These are phyloP conservation scores for Neosalanx taihuensis DNA, from an alignment of 2,797 vertebrate species.

Conservation along the genomic window DNA sequence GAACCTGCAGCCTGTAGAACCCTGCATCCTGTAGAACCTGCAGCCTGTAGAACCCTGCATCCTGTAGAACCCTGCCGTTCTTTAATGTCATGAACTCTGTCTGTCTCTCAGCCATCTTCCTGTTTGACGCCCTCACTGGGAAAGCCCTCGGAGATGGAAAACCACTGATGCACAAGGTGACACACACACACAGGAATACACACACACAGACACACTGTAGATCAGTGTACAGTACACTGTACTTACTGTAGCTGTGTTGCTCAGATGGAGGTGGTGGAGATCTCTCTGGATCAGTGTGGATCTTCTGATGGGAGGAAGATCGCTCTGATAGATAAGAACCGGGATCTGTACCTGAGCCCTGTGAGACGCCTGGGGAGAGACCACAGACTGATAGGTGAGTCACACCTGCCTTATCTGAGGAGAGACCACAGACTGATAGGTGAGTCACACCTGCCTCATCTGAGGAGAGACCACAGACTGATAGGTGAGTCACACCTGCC, in stretches of 20 bases:
- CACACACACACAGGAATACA: not conserved
- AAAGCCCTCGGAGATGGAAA: constrained; percentile 89
- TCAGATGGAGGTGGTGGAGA: constrained; percentile 88
- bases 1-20: no score
- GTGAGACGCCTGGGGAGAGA: constrained; percentile 86
- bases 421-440: no score
- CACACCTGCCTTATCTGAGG: no score
- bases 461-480: no score
- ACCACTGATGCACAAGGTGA: constrained; percentile 88
- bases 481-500: no score
- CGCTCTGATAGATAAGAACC: constrained; percentile 94
- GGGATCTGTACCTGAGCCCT: constrained; percentile 88
- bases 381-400: constrained; percentile 92
- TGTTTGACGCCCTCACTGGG: constrained; percentile 89
- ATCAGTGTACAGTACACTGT: constrained; percentile 38
- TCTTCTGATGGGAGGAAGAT: constrained; percentile 87
- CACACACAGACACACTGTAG: not conserved
- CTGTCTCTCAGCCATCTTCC: constrained; percentile 78
- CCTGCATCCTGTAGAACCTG: no score
- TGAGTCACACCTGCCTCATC: no score
- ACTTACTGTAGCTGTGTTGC: constrained; percentile 26
- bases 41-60: no score
- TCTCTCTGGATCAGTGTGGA: constrained; percentile 92
- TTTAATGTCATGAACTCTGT: not conserved
- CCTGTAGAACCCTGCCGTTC: no score